phyloP scores from a whole-genome alignment of 2,113 vertebrate species.

The Solea solea region DNA sequence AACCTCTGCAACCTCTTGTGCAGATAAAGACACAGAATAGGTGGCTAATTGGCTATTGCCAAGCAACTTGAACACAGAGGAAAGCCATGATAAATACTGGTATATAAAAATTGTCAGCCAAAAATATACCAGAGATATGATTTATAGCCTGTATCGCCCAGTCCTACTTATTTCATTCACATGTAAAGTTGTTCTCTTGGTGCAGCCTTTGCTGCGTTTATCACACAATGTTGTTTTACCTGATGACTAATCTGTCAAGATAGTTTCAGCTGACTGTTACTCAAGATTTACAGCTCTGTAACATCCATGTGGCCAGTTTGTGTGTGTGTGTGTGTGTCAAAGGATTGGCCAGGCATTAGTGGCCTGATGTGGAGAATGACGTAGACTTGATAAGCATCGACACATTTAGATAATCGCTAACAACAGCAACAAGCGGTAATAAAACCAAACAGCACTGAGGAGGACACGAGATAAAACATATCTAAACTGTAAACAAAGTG shows the following conservation, averaged over 20 bases:
- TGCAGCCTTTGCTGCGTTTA: background rate
- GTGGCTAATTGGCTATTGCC: no score
- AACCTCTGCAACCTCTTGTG: no score
- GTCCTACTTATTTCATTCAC: background rate
- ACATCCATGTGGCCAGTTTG: background rate
- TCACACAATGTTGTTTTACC: background rate
- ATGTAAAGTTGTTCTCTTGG: background rate
- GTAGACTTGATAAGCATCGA: slow-evolving; percentile 1
- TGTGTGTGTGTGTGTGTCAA: background rate
- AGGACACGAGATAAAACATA: background rate
- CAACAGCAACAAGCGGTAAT: background rate
- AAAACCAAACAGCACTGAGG: background rate
- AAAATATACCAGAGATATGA: no score
- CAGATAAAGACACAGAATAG: no score
- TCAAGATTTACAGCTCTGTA: background rate
- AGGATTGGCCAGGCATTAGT: slow-evolving; percentile 24
- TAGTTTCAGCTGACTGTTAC: slow-evolving; percentile 10
- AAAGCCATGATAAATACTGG: no score
- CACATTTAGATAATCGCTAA: background rate
- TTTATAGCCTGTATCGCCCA: no score
- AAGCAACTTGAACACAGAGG: no score
- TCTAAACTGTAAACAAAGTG: slow-evolving; percentile 8
- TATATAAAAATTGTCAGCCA: no score
- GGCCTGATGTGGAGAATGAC: slow-evolving; percentile 27
- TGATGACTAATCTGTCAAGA: slow-evolving; percentile 12